Conservation (phyloP, 2,113 vertebrate genomes). For the Trichomycterus rosablanca region DNA sequence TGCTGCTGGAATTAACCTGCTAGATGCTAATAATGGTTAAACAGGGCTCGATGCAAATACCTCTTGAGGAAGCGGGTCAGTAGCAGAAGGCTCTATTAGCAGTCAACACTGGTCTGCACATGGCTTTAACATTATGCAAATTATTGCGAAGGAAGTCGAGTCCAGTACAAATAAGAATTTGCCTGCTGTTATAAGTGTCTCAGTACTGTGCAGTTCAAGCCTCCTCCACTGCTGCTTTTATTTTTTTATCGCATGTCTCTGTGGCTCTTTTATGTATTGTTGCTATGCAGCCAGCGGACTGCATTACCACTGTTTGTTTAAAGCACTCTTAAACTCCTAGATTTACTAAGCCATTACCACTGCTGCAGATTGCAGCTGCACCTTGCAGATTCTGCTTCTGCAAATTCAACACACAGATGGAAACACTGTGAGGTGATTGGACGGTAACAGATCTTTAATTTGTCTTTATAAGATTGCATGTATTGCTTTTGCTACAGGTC, state of each 20-base stretch:
- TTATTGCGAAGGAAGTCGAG: neutral
- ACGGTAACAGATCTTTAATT: too few relatives aligned
- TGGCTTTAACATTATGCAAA: neutral
- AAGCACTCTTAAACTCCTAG: neutral
- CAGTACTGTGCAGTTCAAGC: too few relatives aligned
- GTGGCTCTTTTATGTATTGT: neutral
- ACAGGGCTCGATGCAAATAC: slow-evolving; percentile 42
- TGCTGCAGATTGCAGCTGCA: slow-evolving; percentile 12
- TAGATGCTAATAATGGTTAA: slow-evolving; percentile 54
- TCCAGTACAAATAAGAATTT: too few relatives aligned
- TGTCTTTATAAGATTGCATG: too few relatives aligned
- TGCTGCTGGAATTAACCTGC: slow-evolving; percentile 42
- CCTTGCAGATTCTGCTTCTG: slow-evolving; percentile 3
- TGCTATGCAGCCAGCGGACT: slow-evolving; percentile 6
- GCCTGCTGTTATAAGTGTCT: too few relatives aligned
- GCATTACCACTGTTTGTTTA: slow-evolving; percentile 19
- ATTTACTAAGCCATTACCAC: slow-evolving; percentile 4
- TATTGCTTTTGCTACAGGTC: too few relatives aligned
- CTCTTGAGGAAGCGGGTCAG: slow-evolving; percentile 37
- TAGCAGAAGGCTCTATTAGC: neutral
- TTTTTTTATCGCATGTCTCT: neutral
- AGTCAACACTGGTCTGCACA: neutral
- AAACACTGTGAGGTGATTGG: neutral
- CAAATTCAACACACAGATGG: too few relatives aligned
- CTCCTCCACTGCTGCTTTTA: too few relatives aligned